Evolutionary conservation across 2,888 invertebrate genomes (phyloP).

Genomic region (Eristalinus aeneus): DNA sequence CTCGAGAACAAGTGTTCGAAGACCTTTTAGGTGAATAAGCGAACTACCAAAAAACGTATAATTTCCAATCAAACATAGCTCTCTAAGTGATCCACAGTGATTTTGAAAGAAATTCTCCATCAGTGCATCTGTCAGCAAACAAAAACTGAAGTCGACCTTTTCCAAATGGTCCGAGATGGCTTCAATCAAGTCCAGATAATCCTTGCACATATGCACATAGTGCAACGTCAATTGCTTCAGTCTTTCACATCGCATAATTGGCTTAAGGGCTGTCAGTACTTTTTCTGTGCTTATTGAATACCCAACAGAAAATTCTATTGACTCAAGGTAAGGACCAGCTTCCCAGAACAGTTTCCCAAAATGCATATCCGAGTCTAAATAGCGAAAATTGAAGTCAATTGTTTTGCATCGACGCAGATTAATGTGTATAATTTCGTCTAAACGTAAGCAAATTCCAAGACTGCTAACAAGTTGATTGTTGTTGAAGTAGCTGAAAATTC

Average conservation of each 20-base stretch:
- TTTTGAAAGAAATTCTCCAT: slow-evolving; percentile 41
- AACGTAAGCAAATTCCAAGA: slow-evolving; percentile 36
- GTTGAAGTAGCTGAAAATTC: slow-evolving; percentile 46
- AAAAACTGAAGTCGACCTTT: slow-evolving; percentile 59
- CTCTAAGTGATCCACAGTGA: slow-evolving; percentile 43
- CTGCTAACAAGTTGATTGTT: slow-evolving; percentile 27
- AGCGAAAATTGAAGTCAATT: slow-evolving; percentile 36
- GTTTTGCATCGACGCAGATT: slow-evolving; percentile 50
- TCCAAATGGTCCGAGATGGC: slow-evolving; percentile 43
- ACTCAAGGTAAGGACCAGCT: slow-evolving; percentile 6
- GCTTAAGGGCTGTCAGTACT: slow-evolving; percentile 17
- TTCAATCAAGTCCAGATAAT: slow-evolving; percentile 26
- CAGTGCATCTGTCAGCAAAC: slow-evolving; percentile 44
- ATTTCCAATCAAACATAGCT: slow-evolving; percentile 48
- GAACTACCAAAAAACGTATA: slow-evolving; percentile 39
- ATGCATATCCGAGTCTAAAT: slow-evolving; percentile 1
- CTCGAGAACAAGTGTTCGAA: slow-evolving; percentile 30
- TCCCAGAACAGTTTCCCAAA: slow-evolving; percentile 18
- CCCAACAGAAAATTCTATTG: slow-evolving; percentile 36
- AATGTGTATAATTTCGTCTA: slow-evolving; percentile 54
- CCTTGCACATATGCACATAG: slow-evolving; percentile 45
- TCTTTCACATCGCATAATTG: slow-evolving; percentile 13
- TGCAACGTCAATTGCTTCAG: slow-evolving; percentile 33
- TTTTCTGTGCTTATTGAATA: slow-evolving; percentile 38
- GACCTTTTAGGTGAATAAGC: slow-evolving; percentile 16